Base-by-base conservation (phyloP, 1,140 invertebrate species). In the Drosophila quadrilineata region DNA sequence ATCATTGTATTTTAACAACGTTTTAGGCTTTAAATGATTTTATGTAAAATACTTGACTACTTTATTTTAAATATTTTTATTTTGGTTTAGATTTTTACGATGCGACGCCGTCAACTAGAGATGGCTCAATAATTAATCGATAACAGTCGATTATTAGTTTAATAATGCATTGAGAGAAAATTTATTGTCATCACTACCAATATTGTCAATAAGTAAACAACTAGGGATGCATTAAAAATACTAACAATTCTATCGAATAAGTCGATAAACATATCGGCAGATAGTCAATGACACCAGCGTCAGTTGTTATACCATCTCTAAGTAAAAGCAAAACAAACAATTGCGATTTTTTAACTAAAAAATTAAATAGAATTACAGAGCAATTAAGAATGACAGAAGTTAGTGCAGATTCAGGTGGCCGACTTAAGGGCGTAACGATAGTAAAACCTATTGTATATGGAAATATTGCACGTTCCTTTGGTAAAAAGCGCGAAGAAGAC, bases 361-460 rank as follows among this genome's bases (percentile, higher is more conserved):
- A 31, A 46, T 8, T 46, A 10, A 31, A 38, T 17, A 17, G 8
- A 9, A 16, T 21, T 38, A 21, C 3, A 6, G n/a, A 21, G n/a
- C 93, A 92, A 92, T 92, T 85, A 90, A 93, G 10, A 52, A 93
- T 93, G 9, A 93, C 94, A 41, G 95, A 96, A 87, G 95, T 95
- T 88, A 94, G 94, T 1, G 94, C 94, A 0, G 95, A 96, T 90
- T 95, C 95, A 9, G 95, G 95, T 6, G 95, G 94, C 1, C 91
- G 95, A 89, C 90, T 95, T 1, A 96, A 96, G 94, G 97, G 97
- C 40, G 89, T 97, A 2, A 95, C 94, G 2, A 95, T 99, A 69
- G 93, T 99, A 0, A 99, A 99, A 88, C 97, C 98, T 10, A 95
- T 99, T 86, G 94, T 99, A 3, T 99, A 98, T 91, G 99, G 98